Percentiles rank a stretch among this genome's conserved stretches.
Conservation (phyloP, 1,140 invertebrate genomes). For the Riptortus pedestris region DNA sequence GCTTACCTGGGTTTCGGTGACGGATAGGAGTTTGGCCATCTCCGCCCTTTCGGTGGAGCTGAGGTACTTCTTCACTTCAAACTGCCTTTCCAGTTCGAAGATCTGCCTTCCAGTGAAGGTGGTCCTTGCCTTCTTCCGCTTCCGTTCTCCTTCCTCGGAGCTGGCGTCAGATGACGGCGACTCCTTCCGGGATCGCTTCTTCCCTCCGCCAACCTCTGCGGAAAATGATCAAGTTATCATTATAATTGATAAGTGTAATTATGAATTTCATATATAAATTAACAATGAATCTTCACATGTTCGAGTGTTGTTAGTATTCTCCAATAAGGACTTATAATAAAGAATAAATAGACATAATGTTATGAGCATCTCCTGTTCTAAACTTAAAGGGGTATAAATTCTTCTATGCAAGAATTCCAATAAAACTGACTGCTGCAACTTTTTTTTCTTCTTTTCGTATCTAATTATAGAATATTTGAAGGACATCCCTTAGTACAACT, state of each 20-base stretch:
- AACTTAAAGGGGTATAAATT: too few species aligned
- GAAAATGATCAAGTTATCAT: background rate
- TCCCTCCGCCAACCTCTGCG: background rate
- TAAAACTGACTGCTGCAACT: too few species aligned
- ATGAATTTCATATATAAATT: too few species aligned
- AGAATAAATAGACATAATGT: too few species aligned
- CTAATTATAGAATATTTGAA: too few species aligned
- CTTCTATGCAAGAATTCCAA: too few species aligned
- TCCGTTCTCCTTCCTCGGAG: slow-evolving; percentile 48
- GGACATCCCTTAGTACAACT: too few species aligned
- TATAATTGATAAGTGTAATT: background rate
- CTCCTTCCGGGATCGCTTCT: slow-evolving; percentile 22
- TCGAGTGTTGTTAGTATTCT: too few species aligned
- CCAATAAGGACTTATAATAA: too few species aligned
- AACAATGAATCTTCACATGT: too few species aligned
- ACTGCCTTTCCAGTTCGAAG: slow-evolving; percentile 90
- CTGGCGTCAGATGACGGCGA: slow-evolving; percentile 18
- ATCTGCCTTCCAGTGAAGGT: slow-evolving; percentile 92
- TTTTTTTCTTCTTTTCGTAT: too few species aligned
- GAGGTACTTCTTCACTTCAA: slow-evolving; percentile 91
- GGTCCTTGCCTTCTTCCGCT: slow-evolving; percentile 88
- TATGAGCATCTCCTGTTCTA: too few species aligned
- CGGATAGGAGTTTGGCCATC: slow-evolving; percentile 84
- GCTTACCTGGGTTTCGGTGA: slow-evolving; percentile 88
- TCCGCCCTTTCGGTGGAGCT: slow-evolving; percentile 88